Evolutionary conservation across 2,888 invertebrate genomes (phyloP).

Genomic region (Timandra comae): DNA sequence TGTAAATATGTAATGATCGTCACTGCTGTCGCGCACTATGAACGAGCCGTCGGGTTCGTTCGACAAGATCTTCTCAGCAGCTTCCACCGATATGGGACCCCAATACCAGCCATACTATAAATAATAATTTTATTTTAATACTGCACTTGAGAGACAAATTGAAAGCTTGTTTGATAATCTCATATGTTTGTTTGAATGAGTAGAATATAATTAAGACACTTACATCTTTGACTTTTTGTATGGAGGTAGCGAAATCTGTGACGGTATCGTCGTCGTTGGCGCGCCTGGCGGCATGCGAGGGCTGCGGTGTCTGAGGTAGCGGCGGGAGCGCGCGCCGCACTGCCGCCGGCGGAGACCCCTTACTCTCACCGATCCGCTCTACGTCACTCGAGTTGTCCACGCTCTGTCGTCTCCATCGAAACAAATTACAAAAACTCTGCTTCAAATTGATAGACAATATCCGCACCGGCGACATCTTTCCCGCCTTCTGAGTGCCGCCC

Average conservation of each 20-base stretch:
- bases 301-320: slow-evolving; percentile 50
- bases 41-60: slow-evolving; percentile 96
- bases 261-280: slow-evolving; percentile 67
- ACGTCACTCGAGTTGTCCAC: slow-evolving; percentile 30
- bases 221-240: slow-evolving; percentile 96
- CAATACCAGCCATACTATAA: slow-evolving; percentile 96
- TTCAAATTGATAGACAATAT: slow-evolving; percentile 86
- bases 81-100: slow-evolving; percentile 94
- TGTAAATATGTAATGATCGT: slow-evolving; percentile 96
- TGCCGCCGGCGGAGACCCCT: slow-evolving; percentile 53
- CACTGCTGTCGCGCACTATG: slow-evolving; percentile 94
- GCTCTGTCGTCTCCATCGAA: slow-evolving; percentile 78
- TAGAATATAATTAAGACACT: slow-evolving; percentile 48
- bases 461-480: slow-evolving; percentile 79
- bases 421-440: slow-evolving; percentile 90
- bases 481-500: slow-evolving; percentile 46
- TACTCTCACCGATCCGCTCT: slow-evolving; percentile 37
- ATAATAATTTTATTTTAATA: background rate
- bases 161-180: background rate
- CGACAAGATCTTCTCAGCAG: slow-evolving; percentile 92
- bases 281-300: slow-evolving; percentile 39
- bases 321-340: slow-evolving; percentile 65
- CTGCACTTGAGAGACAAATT: background rate
- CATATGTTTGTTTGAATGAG: background rate
- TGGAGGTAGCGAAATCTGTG: slow-evolving; percentile 92